Evolutionary conservation across 2,888 invertebrate species (phyloP), one percentile per base, ranked within the genome.

Genomic region (Mallateleia sp.): DNA sequence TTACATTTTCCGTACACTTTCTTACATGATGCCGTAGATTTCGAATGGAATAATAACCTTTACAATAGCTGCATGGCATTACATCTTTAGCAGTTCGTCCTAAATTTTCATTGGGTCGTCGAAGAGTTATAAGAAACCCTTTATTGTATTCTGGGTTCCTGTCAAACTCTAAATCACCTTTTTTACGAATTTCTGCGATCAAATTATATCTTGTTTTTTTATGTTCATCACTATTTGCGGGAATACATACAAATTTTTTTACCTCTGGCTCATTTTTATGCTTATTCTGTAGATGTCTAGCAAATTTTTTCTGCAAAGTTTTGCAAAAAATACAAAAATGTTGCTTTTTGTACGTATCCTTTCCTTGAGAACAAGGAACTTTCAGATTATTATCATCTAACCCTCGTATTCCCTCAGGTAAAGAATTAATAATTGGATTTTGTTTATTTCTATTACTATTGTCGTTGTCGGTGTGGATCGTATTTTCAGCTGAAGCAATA

Each of bases 281-380:
- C 14, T 20, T 32, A 7, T 28, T 7, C 11, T 20, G 32, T 7
- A 58, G 11, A 58, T 72, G 72, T 4, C 72, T 2, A 15, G 47
- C 72, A 11, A 72, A 15, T 58, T 72, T 72, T 8, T 3, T 28
- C 20, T 72, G 72, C 18, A 72, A 47, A 24, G n/a, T 58, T 32
- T 72, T 72, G 15, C 72, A 72, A 72, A 32, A 72, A 0, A 58
- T 28, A 9, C 72, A 72, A 25, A 72, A 72, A 32, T 72, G 42
- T 20, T 20, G 0, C 14, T 71, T 71, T 1, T 8, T 45, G 15
- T 71, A 20, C 0, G 71, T 56, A 5, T 15, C 6, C 20, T 71
- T 71, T 42, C 28, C 56, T 71, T 71, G 14, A 0, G 71, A 71
- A 7, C 0, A 2, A 9, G 42, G 42, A 45, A 71, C 56, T 20